Percentiles rank a stretch among this genome's conserved stretches.
These are phyloP conservation scores for Bombus turneri DNA, from an alignment of 1,140 invertebrate species.

Conservation along the genomic window DNA sequence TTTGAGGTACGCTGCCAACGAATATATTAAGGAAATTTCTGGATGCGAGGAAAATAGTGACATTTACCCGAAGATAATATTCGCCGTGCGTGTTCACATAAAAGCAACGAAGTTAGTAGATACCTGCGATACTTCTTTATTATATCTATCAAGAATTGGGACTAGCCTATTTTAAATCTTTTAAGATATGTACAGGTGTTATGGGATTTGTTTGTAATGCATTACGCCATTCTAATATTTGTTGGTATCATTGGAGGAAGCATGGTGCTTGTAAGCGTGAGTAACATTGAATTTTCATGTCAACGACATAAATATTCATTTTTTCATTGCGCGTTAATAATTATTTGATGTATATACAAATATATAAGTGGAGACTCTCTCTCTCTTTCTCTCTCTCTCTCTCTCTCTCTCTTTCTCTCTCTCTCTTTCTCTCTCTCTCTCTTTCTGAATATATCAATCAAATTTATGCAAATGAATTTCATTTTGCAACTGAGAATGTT, in stretches of 20 bases:
- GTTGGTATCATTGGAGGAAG: background rate
- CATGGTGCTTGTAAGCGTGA: slow-evolving; percentile 10
- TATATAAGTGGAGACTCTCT: too few relatives aligned
- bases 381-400: too few relatives aligned
- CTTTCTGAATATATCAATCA: too few relatives aligned
- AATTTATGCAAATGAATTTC: too few relatives aligned
- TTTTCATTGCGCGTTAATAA: too few relatives aligned
- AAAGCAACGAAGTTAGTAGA: slow-evolving; percentile 1
- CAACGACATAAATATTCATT: too few relatives aligned
- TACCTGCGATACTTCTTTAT: background rate
- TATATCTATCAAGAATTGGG: background rate
- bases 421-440: too few relatives aligned
- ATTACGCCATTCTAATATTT: background rate
- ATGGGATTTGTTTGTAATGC: background rate
- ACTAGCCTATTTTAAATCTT: background rate
- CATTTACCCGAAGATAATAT: background rate
- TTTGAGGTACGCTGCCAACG: background rate
- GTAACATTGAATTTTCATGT: background rate
- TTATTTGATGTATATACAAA: background rate
- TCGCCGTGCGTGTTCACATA: background rate
- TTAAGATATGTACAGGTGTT: background rate
- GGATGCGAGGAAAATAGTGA: background rate
- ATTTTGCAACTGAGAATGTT: too few relatives aligned
- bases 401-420: too few relatives aligned
- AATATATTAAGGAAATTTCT: too few relatives aligned